phyloP scores from a whole-genome alignment of 2,113 vertebrate genomes.

The Penelope pileata region DNA sequence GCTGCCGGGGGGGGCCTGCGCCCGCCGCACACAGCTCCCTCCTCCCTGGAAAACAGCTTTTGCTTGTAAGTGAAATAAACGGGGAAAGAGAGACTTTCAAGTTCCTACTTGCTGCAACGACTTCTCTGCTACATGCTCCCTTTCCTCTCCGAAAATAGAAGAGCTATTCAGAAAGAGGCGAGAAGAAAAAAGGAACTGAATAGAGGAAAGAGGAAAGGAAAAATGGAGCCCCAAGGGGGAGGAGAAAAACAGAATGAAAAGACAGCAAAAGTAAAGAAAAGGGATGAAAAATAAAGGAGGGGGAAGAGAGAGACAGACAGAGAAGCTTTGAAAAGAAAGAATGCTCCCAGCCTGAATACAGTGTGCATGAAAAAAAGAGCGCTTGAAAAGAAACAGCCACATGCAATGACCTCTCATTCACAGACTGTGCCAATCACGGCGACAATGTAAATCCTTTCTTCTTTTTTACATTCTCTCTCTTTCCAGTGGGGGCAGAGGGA shows the following conservation, averaged over 20 bases:
- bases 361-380: constrained; percentile 67
- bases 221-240: constrained; percentile 73
- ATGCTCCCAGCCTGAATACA: constrained; percentile 75
- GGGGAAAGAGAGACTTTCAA: constrained; percentile 63
- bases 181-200: constrained; percentile 74
- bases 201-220: constrained; percentile 73
- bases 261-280: constrained; percentile 75
- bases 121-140: constrained; percentile 60
- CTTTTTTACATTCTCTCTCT: constrained; percentile 75
- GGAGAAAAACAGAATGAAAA: constrained; percentile 73
- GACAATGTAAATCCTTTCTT: constrained; percentile 74
- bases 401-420: constrained; percentile 78
- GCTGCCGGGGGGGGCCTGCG: too few species aligned
- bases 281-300: constrained; percentile 74
- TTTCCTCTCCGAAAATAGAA: constrained; percentile 76
- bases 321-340: constrained; percentile 77
- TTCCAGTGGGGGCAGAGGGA: constrained; percentile 65
- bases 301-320: constrained; percentile 76
- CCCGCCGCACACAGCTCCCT: not conserved
- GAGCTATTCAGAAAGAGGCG: constrained; percentile 73
- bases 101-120: constrained; percentile 68
- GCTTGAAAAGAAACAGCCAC: constrained; percentile 81
- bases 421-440: constrained; percentile 74
- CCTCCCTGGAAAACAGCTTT: not conserved
- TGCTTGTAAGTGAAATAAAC: constrained; percentile 49